phyloP scores from a whole-genome alignment of 2,888 invertebrate species.

The Cryptus viduatorius region DNA sequence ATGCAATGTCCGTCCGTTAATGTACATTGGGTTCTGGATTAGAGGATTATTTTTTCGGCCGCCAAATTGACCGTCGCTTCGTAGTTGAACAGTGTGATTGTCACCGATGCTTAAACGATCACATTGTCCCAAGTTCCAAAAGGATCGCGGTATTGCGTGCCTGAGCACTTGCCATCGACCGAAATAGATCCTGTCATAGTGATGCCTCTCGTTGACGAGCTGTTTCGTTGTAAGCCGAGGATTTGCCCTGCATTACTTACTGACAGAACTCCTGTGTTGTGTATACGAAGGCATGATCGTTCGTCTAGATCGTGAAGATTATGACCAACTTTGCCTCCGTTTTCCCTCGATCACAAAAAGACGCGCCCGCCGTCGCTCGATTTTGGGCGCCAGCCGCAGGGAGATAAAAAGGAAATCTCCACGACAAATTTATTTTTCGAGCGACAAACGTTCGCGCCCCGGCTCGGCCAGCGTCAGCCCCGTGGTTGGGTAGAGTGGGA shows the following conservation, averaged over 20 bases:
- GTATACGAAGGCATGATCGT: neutral
- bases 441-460: too few relatives aligned
- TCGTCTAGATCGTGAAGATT: slow-evolving; percentile 33
- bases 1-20: slow-evolving; percentile 18
- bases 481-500: too few relatives aligned
- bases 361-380: too few relatives aligned
- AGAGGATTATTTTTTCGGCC: neutral
- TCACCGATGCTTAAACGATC: slow-evolving; percentile 51
- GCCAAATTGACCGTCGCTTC: slow-evolving; percentile 28
- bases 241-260: neutral
- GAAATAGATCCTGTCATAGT: slow-evolving; percentile 18
- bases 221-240: neutral
- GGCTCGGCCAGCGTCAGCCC: too few relatives aligned
- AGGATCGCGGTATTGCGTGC: slow-evolving; percentile 65
- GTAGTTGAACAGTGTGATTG: slow-evolving; percentile 17
- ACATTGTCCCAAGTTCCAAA: slow-evolving; percentile 66
- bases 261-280: slow-evolving; percentile 23
- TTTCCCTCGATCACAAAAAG: too few relatives aligned
- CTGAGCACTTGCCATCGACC: slow-evolving; percentile 59
- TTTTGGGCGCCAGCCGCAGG: too few relatives aligned
- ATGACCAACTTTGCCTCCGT: too few relatives aligned
- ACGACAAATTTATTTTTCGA: too few relatives aligned
- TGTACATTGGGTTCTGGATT: slow-evolving; percentile 32
- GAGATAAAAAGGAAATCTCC: too few relatives aligned
- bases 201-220: slow-evolving; percentile 18